Base-by-base conservation (phyloP, 2,113 vertebrate genomes). In the Gobio gobio region DNA sequence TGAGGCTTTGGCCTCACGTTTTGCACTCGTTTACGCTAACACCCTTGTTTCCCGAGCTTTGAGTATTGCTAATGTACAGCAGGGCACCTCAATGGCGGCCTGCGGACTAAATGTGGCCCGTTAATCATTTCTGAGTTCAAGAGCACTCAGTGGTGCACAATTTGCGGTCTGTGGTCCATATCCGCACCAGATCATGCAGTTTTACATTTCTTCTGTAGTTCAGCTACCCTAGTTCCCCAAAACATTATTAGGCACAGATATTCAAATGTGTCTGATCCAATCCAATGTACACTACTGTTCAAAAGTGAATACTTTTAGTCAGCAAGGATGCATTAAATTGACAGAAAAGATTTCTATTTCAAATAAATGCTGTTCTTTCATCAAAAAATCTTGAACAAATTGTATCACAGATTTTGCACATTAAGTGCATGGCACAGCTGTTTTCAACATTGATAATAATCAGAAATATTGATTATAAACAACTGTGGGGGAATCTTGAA, bases 101-200 rank as follows among this genome's bases (percentile, higher is more conserved):
- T 49, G 72, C 12, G 1, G 72, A 49, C 45, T 49, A 47, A 74
- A 47, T 74, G 43, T 26, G 43, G 43, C 72, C 22, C 12, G n/a
- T 74, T 43, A 72, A 72, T 72, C 10, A 72, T n/a, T 49, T 74
- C n/a, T 16, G 40, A 73, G 70, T 26, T 74, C 43, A 74, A 74
- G 43, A 49, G 72, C 6, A 3, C n/a, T 47, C 72, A 16, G 72
- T 49, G 43, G n/a, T 74, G 22, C 20, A 26, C 40, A 74, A 74
- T 49, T 74, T 74, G 40, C 5, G n/a, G 72, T 74, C 72, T 74
- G 43, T 13, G 43, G 72, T 14, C 10, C 6, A 16, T 74, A 49
- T 74, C 43, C 13, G 6, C 43, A 49, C 43, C 43, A 13, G n/a
- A 49, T 49, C 70, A 49, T 9, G 70, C 43, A 49, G 49, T 49